phyloP scores from a whole-genome alignment of 2,797 vertebrate species.

The Hephaestus fuliginosus region DNA sequence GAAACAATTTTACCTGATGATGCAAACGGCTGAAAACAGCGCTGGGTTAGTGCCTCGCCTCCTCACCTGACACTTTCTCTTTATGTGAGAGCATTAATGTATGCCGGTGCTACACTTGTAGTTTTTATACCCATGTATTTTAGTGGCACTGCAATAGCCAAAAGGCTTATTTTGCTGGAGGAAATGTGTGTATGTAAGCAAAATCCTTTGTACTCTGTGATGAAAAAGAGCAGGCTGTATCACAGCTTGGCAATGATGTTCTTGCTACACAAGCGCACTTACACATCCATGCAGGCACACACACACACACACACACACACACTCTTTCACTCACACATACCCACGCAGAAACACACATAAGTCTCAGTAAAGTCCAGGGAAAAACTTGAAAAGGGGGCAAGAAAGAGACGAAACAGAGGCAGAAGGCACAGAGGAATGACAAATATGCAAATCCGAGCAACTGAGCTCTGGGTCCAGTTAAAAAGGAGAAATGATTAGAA shows the following conservation, averaged over 20 bases:
- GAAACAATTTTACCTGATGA: conserved; percentile 83
- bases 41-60: conserved; percentile 43
- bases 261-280: conserved; percentile 33
- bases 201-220: conserved; percentile 76
- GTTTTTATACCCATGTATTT: conserved; percentile 67
- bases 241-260: conserved; percentile 72
- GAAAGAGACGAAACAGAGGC: conserved; percentile 37
- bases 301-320: conserved; percentile 7
- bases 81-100: conserved; percentile 61
- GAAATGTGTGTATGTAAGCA: conserved; percentile 78
- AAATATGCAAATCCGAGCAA: conserved; percentile 44
- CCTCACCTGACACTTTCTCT: conserved; percentile 69
- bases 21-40: conserved; percentile 81
- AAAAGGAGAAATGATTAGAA: conserved; percentile 39
- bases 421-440: conserved; percentile 35
- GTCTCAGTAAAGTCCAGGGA: conserved; percentile 58
- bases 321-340: conserved; percentile 11
- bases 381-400: conserved; percentile 57
- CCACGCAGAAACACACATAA: conserved; percentile 46
- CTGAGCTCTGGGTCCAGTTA: conserved; percentile 21
- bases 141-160: conserved; percentile 60
- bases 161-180: conserved; percentile 76
- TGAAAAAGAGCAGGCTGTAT: conserved; percentile 74
- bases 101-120: conserved; percentile 62
- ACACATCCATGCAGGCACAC: conserved; percentile 29